Conservation (phyloP, 2,888 invertebrate species). For the Malacosoma neustria region DNA sequence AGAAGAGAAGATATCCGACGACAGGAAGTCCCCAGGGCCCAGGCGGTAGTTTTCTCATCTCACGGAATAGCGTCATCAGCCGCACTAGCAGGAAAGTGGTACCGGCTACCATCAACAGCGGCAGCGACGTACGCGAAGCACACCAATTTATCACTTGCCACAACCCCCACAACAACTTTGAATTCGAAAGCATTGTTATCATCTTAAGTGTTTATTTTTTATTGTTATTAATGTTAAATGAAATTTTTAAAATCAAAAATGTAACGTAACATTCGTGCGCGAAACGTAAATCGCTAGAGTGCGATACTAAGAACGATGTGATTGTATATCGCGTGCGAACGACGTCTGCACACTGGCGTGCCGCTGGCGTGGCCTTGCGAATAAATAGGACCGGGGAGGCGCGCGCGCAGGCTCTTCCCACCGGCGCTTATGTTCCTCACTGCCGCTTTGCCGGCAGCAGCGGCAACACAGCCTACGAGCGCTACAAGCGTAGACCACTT, state of each 20-base stretch:
- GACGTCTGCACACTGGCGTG: constrained; percentile 67
- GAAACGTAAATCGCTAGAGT: constrained; percentile 45
- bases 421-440: constrained; percentile 51
- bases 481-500: constrained; percentile 46
- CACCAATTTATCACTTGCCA: constrained; percentile 62
- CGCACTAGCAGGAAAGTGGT: constrained; percentile 61
- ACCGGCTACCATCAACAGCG: constrained; percentile 63
- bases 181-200: constrained; percentile 50
- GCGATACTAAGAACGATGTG: constrained; percentile 40
- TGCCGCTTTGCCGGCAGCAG: constrained; percentile 41
- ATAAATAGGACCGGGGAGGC: constrained; percentile 63
- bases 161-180: constrained; percentile 72
- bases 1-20: constrained; percentile 87
- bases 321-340: constrained; percentile 61
- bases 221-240: constrained; percentile 20
- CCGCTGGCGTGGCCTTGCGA: constrained; percentile 69
- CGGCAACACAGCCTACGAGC: constrained; percentile 25
- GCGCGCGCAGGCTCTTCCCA: constrained; percentile 55
- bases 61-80: constrained; percentile 59
- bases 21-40: constrained; percentile 93
- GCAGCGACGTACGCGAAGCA: constrained; percentile 46
- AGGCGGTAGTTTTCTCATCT: constrained; percentile 79
- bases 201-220: constrained; percentile 37
- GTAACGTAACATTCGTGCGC: constrained; percentile 51
- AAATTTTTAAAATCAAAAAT: constrained; percentile 28